These are phyloP conservation scores for Drosophila koepferae DNA, from an alignment of 2,888 invertebrate genomes.

Conservation along the genomic window DNA sequence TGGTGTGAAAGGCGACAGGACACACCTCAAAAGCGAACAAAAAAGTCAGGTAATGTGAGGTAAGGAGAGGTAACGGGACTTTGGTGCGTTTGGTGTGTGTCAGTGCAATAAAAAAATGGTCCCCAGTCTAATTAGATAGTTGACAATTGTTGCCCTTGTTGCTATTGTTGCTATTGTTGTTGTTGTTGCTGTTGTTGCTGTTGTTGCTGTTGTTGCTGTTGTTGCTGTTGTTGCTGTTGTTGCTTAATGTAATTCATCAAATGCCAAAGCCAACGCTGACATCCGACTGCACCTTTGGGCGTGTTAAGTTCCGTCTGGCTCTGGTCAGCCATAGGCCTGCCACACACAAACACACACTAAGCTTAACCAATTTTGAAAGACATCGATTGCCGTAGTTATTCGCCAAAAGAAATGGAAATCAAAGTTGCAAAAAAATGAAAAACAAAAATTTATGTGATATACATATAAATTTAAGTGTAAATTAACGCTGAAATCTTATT, in stretches of 20 bases:
- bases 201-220: slow-evolving; percentile 24
- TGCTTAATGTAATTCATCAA: slow-evolving; percentile 75
- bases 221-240: slow-evolving; percentile 23
- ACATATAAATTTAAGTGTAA: too few relatives aligned
- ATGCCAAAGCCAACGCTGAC: slow-evolving; percentile 68
- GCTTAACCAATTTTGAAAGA: background rate
- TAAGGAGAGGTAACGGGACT: slow-evolving; percentile 4
- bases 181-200: slow-evolving; percentile 24
- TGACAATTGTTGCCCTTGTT: slow-evolving; percentile 50
- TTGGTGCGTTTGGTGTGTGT: slow-evolving; percentile 45
- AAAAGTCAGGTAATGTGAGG: background rate
- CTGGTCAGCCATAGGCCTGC: slow-evolving; percentile 39
- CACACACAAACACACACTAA: background rate
- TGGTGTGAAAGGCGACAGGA: slow-evolving; percentile 68
- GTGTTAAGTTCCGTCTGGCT: slow-evolving; percentile 35
- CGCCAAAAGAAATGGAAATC: too few relatives aligned
- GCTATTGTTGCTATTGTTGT: slow-evolving; percentile 18
- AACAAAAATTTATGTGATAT: too few relatives aligned
- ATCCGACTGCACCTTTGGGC: slow-evolving; percentile 68
- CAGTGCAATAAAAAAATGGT: slow-evolving; percentile 75
- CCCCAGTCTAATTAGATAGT: slow-evolving; percentile 79
- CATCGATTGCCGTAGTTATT: slow-evolving; percentile 14
- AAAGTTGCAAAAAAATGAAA: background rate
- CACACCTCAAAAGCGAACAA: slow-evolving; percentile 63
- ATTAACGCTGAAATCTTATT: too few relatives aligned